A percentile compares a stretch with the other conserved stretches of the same genome.
Conservation (phyloP, 2,888 invertebrate genomes). For the Drosophila mercatorum region DNA sequence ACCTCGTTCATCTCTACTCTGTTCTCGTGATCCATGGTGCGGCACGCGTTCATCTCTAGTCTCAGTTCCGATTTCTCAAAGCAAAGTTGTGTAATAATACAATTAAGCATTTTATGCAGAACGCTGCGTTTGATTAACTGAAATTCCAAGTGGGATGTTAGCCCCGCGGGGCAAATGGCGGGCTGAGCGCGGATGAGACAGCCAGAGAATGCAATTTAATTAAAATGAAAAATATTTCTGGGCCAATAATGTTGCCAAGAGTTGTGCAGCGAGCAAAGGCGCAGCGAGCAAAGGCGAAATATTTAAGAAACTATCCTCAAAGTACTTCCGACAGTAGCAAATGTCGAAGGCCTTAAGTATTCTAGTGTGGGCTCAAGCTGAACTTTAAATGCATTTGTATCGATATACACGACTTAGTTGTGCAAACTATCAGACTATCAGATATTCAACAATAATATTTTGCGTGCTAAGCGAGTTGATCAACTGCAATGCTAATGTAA, state of each 20-base stretch:
- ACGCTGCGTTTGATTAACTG: slow-evolving; percentile 73
- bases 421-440: neutral
- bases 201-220: slow-evolving; percentile 73
- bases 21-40: neutral
- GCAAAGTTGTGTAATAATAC: slow-evolving; percentile 69
- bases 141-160: slow-evolving; percentile 50
- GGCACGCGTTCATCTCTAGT: slow-evolving; percentile 6
- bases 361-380: neutral
- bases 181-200: slow-evolving; percentile 16
- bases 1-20: neutral
- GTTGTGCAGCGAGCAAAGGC: slow-evolving; percentile 1
- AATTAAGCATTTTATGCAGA: slow-evolving; percentile 74
- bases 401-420: neutral
- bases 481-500: neutral
- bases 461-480: neutral
- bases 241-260: slow-evolving; percentile 53
- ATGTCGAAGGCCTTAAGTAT: neutral
- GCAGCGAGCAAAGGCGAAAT: slow-evolving; percentile 9
- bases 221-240: slow-evolving; percentile 67
- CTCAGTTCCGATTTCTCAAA: neutral
- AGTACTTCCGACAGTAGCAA: slow-evolving; percentile 16
- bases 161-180: slow-evolving; percentile 4
- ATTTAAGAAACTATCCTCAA: slow-evolving; percentile 13
- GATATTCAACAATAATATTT: slow-evolving; percentile 1
- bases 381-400: neutral